These are phyloP conservation scores for Pseudorhiza aurosa DNA, from an alignment of 30 jellyfish, hydroid and myxozoan genomes.

Conservation along the genomic window DNA sequence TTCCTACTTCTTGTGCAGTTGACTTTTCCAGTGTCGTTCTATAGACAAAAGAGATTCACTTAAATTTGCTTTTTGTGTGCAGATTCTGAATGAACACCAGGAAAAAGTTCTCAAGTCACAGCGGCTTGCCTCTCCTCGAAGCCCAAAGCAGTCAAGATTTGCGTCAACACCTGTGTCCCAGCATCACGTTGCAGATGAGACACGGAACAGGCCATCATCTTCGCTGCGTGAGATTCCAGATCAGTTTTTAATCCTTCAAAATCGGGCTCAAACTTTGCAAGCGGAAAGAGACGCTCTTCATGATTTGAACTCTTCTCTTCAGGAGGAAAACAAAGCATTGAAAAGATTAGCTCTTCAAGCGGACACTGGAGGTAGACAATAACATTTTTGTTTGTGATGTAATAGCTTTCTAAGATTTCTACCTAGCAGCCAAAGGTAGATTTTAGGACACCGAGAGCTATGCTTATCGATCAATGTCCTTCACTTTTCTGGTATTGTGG, in stretches of 20 bases:
- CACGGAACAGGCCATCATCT: not conserved
- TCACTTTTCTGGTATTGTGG: too few relatives aligned
- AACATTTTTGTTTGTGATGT: too few relatives aligned
- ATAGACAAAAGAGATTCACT: not conserved
- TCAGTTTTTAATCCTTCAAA: constrained; percentile 42
- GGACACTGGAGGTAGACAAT: constrained; percentile 56
- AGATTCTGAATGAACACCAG: constrained; percentile 66
- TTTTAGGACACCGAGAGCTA: too few relatives aligned
- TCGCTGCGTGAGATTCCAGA: constrained; percentile 9
- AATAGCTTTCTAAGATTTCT: too few relatives aligned
- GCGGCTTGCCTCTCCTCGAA: constrained; percentile 10
- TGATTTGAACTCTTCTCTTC: constrained; percentile 66
- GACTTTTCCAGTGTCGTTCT: too few relatives aligned
- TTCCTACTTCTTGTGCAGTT: too few relatives aligned
- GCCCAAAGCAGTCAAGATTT: not conserved
- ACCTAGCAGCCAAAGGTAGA: too few relatives aligned
- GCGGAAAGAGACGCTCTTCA: constrained; percentile 64
- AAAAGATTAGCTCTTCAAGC: constrained; percentile 39
- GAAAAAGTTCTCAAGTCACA: constrained; percentile 28
- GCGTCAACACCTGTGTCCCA: constrained; percentile 44
- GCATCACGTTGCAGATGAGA: not conserved
- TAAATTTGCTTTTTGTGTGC: not conserved
- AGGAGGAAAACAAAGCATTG: constrained; percentile 62
- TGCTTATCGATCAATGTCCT: too few relatives aligned
- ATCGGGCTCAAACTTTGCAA: constrained; percentile 45